Evolutionary conservation across 2,888 invertebrate genomes (phyloP).

Genomic region (Noctua pronuba): DNA sequence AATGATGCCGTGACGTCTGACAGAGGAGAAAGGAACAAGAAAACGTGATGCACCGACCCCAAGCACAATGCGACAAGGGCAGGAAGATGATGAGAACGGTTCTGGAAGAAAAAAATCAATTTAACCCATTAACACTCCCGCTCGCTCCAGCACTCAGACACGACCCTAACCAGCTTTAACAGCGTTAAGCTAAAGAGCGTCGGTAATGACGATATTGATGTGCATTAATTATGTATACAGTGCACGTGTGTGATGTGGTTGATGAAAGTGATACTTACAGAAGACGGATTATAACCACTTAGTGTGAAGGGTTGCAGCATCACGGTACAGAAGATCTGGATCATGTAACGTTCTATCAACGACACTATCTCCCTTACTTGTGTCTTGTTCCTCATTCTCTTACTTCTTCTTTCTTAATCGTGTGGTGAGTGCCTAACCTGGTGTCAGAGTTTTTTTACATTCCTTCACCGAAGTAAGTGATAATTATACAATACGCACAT

Average conservation of each 20-base stretch:
- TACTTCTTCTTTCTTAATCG: no score
- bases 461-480: no score
- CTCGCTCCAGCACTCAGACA: constrained; percentile 38
- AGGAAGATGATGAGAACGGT: neutral
- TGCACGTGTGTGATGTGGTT: constrained; percentile 51
- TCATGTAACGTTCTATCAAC: neutral
- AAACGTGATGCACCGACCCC: no score
- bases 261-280: constrained; percentile 1
- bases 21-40: no score
- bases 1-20: no score
- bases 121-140: neutral
- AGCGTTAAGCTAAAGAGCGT: constrained; percentile 77
- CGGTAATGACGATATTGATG: constrained; percentile 77
- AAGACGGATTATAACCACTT: constrained; percentile 1
- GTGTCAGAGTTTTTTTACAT: no score
- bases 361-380: neutral
- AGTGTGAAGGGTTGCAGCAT: neutral
- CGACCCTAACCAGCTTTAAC: constrained; percentile 70
- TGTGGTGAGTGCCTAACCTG: no score
- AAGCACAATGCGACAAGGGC: no score
- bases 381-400: neutral
- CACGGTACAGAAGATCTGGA: neutral
- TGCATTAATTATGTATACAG: constrained; percentile 77
- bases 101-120: neutral
- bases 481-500: no score